These are phyloP conservation scores for Brotula barbata DNA, from an alignment of 2,797 vertebrate genomes.

Conservation along the genomic window DNA sequence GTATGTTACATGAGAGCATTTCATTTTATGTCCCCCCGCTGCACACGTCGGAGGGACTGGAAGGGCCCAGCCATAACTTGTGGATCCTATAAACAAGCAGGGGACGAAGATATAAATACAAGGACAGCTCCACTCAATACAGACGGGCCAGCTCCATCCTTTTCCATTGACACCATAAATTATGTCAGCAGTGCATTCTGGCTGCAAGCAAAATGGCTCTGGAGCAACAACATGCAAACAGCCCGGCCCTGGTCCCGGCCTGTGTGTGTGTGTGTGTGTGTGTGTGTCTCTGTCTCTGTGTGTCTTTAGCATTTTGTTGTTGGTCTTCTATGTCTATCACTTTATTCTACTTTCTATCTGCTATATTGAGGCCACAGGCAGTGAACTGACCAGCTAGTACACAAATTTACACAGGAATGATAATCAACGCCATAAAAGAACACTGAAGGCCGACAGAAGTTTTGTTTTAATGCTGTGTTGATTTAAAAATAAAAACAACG, in stretches of 20 bases:
- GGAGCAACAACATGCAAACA: slow-evolving; percentile 24
- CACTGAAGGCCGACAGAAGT: not conserved
- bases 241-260: not conserved
- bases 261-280: not conserved
- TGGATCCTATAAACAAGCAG: slow-evolving; percentile 51
- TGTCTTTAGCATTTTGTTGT: not conserved
- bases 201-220: slow-evolving; percentile 12
- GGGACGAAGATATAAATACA: slow-evolving; percentile 52
- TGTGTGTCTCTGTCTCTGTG: not conserved
- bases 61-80: slow-evolving; percentile 57
- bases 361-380: too few species aligned
- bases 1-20: slow-evolving; percentile 13
- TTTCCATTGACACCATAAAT: slow-evolving; percentile 50
- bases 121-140: slow-evolving; percentile 37
- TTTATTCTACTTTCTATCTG: not conserved
- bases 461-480: not conserved
- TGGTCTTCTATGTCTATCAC: not conserved
- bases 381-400: not conserved
- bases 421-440: too few species aligned
- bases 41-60: slow-evolving; percentile 17
- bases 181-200: slow-evolving; percentile 51
- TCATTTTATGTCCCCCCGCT: slow-evolving; percentile 34
- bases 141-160: slow-evolving; percentile 51
- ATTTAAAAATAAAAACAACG: slow-evolving; percentile 10
- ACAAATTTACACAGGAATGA: not conserved